phyloP scores from a whole-genome alignment of 1,140 invertebrate species.

The Leptoteleia sp. region DNA sequence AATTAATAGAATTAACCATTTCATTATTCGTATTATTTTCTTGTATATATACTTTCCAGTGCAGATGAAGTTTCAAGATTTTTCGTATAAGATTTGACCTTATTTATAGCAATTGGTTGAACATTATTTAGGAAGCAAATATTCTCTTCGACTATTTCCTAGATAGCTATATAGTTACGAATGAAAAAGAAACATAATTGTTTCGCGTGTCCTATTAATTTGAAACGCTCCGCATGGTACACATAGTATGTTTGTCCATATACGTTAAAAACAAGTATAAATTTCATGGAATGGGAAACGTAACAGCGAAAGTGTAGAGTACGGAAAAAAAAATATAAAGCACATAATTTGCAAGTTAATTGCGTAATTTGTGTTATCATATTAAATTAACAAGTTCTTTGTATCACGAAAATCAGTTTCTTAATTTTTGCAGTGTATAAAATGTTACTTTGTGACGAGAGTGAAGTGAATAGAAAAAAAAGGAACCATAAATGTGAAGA shows the following conservation, averaged over 20 bases:
- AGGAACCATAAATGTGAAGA: too few relatives aligned
- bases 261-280: conserved; percentile 5
- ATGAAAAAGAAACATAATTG: not conserved
- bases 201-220: conserved; percentile 34
- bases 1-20: too few relatives aligned
- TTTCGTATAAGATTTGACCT: too few relatives aligned
- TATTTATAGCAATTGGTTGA: too few relatives aligned
- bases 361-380: conserved; percentile 35
- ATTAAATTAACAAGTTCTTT: conserved; percentile 19
- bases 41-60: too few relatives aligned
- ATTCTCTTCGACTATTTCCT: too few relatives aligned
- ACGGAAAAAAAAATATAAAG: conserved; percentile 4
- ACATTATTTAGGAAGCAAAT: too few relatives aligned
- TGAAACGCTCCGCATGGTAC: conserved; percentile 26
- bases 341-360: conserved; percentile 32
- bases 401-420: not conserved
- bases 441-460: too few relatives aligned
- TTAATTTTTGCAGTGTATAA: conserved; percentile 5
- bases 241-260: conserved; percentile 3
- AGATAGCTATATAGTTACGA: too few relatives aligned
- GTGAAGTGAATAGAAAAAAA: too few relatives aligned
- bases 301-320: conserved; percentile 19
- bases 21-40: too few relatives aligned
- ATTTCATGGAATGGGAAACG: conserved; percentile 34
- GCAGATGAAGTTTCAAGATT: too few relatives aligned